A percentile compares a stretch with the other conserved stretches of the same genome.
phyloP scores from a whole-genome alignment of 2,888 invertebrate species.

The Baccha elongata region DNA sequence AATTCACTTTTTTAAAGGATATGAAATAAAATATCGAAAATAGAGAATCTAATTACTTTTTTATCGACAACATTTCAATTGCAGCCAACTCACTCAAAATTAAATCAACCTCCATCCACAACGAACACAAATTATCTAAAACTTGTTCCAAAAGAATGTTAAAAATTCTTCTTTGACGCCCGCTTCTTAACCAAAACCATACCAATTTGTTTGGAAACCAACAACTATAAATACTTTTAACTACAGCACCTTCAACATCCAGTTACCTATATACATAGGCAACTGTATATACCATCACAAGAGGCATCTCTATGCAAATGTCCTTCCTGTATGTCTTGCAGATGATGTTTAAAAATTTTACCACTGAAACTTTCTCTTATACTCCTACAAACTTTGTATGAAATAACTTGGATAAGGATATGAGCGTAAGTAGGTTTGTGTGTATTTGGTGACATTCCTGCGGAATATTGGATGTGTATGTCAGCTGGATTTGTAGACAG shows the following conservation, averaged over 20 bases:
- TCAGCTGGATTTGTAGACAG: slow-evolving; percentile 56
- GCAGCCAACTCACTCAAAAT: neutral
- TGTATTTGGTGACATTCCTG: slow-evolving; percentile 40
- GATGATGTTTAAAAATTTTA: slow-evolving; percentile 57
- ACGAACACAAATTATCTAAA: slow-evolving; percentile 15
- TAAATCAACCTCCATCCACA: neutral
- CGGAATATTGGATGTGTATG: slow-evolving; percentile 42
- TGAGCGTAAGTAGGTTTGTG: neutral
- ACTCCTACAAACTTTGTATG: slow-evolving; percentile 29
- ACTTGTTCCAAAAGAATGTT: slow-evolving; percentile 12
- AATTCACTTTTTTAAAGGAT: too few species aligned
- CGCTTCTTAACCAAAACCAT: slow-evolving; percentile 12
- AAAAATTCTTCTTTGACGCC: neutral
- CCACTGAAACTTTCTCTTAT: slow-evolving; percentile 35
- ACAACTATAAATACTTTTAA: too few species aligned
- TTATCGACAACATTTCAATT: slow-evolving; percentile 2
- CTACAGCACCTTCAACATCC: slow-evolving; percentile 1
- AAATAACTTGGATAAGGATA: slow-evolving; percentile 4
- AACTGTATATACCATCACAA: neutral
- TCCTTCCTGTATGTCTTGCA: slow-evolving; percentile 62
- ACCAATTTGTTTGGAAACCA: slow-evolving; percentile 4
- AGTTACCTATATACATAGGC: neutral
- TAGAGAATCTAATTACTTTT: too few species aligned
- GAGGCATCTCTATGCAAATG: slow-evolving; percentile 57
- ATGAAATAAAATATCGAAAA: too few species aligned